Evolutionary conservation across 2,888 invertebrate species (phyloP).

Genomic region (Cataglyphis cursor): DNA sequence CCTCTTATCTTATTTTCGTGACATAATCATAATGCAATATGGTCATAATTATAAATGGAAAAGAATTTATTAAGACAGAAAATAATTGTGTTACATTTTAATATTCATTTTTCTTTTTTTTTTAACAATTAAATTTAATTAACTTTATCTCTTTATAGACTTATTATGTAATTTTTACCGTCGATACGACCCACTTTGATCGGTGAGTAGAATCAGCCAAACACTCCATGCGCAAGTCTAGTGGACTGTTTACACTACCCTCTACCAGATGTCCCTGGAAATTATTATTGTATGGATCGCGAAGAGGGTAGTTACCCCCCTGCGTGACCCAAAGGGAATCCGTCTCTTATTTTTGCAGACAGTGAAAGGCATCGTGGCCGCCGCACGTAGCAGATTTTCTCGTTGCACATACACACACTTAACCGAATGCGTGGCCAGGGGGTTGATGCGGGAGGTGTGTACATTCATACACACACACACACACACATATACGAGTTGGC

Average conservation of each 20-base stretch:
- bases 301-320: slow-evolving; percentile 66
- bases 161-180: not conserved
- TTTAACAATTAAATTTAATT: not conserved
- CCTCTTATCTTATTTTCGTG: slow-evolving; percentile 4
- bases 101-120: not conserved
- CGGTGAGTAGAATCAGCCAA: not conserved
- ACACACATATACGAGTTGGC: not conserved
- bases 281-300: slow-evolving; percentile 68
- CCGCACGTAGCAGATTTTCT: slow-evolving; percentile 56
- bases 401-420: slow-evolving; percentile 32
- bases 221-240: slow-evolving; percentile 30
- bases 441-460: slow-evolving; percentile 17
- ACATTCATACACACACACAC: slow-evolving; percentile 30
- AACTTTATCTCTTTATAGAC: not conserved
- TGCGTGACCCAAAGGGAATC: slow-evolving; percentile 48
- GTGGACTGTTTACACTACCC: not conserved
- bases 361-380: slow-evolving; percentile 48
- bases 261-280: slow-evolving; percentile 64
- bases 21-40: not conserved
- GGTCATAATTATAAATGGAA: not conserved
- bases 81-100: not conserved
- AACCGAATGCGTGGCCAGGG: slow-evolving; percentile 16
- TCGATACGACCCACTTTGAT: not conserved
- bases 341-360: slow-evolving; percentile 49
- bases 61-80: not conserved